phyloP scores from a whole-genome alignment of 53 echinoderm and acorn worm genomes.

The Pentamera pediparva region DNA sequence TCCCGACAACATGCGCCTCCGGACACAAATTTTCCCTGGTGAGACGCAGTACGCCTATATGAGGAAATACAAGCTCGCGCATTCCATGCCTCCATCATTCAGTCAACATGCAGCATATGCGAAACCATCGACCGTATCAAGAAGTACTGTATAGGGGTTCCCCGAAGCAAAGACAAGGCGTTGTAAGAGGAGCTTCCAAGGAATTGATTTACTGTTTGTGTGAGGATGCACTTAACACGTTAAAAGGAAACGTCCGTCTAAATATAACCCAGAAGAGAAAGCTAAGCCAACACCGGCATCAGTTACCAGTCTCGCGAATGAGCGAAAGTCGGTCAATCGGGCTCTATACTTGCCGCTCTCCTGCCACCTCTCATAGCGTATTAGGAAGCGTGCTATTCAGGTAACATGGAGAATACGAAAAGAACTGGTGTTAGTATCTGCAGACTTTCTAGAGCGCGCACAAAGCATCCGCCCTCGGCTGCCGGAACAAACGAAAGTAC shows the following conservation, averaged over 20 bases:
- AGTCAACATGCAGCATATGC: conserved; percentile 11
- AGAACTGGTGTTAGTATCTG: not conserved
- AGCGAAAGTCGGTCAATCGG: not conserved
- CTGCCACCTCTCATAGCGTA: conserved; percentile 21
- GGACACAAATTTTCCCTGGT: conserved; percentile 55
- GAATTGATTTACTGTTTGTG: conserved; percentile 47
- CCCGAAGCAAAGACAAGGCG: conserved; percentile 47
- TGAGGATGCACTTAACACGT: conserved; percentile 43
- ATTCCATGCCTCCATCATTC: not conserved
- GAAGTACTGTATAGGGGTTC: conserved; percentile 54
- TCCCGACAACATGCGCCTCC: conserved; percentile 45
- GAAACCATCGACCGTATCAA: conserved; percentile 47
- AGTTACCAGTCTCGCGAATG: conserved; percentile 37
- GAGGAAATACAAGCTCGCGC: not conserved
- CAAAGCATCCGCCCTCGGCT: not conserved
- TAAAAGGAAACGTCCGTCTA: conserved; percentile 51
- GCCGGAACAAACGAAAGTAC: conserved; percentile 1
- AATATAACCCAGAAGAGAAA: conserved; percentile 41
- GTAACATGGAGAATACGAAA: conserved; percentile 7
- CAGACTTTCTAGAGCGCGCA: not conserved
- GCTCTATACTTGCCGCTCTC: conserved; percentile 44
- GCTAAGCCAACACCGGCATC: conserved; percentile 35
- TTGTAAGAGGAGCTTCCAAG: conserved; percentile 51
- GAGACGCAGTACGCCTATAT: conserved; percentile 48
- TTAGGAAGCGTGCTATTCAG: conserved; percentile 10